phyloP scores from a whole-genome alignment of 2,113 vertebrate species.

The Periophthalmodon schlosseri region DNA sequence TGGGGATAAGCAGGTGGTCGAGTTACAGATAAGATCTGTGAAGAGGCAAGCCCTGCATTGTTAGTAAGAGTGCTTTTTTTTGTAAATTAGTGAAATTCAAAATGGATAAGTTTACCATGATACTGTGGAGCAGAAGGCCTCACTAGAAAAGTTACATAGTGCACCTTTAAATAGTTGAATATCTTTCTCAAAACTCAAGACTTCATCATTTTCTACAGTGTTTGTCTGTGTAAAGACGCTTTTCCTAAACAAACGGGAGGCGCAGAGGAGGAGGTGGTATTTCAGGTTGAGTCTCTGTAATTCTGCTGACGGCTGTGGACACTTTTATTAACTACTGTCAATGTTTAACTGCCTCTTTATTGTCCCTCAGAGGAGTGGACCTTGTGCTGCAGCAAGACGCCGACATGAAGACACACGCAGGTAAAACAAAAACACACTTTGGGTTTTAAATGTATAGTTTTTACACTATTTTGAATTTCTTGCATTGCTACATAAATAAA shows the following conservation, averaged over 20 bases:
- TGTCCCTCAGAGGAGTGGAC: conserved; percentile 48
- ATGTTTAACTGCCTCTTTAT: conserved; percentile 66
- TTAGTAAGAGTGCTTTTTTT: too few relatives aligned
- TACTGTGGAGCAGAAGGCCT: too few relatives aligned
- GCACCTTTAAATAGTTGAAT: too few relatives aligned
- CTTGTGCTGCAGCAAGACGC: conserved; percentile 47
- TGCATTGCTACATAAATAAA: neutral
- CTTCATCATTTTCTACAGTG: neutral
- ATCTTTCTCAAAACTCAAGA: too few relatives aligned
- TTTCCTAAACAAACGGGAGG: neutral
- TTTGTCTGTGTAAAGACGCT: neutral
- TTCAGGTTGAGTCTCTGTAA: neutral
- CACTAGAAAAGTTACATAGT: too few relatives aligned
- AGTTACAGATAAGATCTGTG: too few relatives aligned
- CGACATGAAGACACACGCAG: conserved; percentile 56
- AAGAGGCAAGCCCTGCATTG: too few relatives aligned
- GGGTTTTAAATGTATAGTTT: neutral
- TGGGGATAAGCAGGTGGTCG: too few relatives aligned
- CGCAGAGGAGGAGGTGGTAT: neutral
- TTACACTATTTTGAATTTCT: neutral
- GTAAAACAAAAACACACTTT: conserved; percentile 28
- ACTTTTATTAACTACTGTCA: conserved; percentile 44
- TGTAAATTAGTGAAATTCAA: too few relatives aligned
- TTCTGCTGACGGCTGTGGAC: neutral
- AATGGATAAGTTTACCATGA: too few relatives aligned